phyloP scores from a whole-genome alignment of 2,113 vertebrate genomes.

The Puffinus mauretanicus region DNA sequence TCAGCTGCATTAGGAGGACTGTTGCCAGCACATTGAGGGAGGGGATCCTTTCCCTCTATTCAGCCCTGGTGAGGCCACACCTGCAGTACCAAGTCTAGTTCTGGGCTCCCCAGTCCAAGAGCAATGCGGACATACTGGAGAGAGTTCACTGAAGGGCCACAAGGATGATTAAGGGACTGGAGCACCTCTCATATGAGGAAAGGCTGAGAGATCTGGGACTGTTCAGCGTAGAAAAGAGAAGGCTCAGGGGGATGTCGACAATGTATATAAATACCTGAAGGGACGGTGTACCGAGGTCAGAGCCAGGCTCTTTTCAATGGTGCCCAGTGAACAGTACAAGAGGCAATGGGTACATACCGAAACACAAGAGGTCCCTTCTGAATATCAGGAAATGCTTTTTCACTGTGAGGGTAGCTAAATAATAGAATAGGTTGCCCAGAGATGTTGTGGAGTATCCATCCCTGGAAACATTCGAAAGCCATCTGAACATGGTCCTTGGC shows the following conservation, averaged over 20 bases:
- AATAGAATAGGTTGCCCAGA: neutral
- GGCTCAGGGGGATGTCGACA: neutral
- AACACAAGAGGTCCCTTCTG: neutral
- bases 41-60: neutral
- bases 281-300: neutral
- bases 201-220: neutral
- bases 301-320: neutral
- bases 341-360: neutral
- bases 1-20: neutral
- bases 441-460: too few species aligned
- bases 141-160: neutral
- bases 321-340: neutral
- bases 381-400: neutral
- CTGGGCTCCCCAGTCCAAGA: neutral
- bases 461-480: neutral
- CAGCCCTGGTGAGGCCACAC: neutral
- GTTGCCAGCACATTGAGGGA: neutral
- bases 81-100: neutral
- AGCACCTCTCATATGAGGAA: neutral
- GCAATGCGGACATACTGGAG: neutral
- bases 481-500: too few species aligned
- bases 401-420: neutral
- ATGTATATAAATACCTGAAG: neutral
- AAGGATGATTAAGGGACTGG: neutral
- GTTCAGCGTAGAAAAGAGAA: neutral